Evolutionary conservation across 2,888 invertebrate genomes (phyloP).

Genomic region (Idaea straminata): DNA sequence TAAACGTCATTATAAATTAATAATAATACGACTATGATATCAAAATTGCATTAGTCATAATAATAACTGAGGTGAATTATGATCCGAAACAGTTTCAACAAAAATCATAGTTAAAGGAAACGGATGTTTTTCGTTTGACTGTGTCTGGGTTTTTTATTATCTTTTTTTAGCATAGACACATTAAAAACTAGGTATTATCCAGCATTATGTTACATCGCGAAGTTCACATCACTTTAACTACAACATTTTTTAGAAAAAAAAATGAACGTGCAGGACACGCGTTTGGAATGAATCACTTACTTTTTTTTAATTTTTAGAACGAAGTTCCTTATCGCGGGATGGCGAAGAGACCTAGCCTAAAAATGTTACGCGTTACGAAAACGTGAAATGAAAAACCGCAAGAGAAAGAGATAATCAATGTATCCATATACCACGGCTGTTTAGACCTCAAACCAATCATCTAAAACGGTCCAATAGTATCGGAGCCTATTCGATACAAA

Average conservation of each 20-base stretch:
- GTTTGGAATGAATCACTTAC: not conserved
- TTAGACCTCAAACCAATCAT: not conserved
- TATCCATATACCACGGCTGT: too few relatives aligned
- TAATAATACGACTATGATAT: slow-evolving; percentile 2
- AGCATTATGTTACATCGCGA: not conserved
- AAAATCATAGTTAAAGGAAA: slow-evolving; percentile 57
- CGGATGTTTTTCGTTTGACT: slow-evolving; percentile 64
- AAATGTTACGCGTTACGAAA: too few relatives aligned
- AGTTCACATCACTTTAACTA: not conserved
- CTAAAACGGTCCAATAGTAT: not conserved
- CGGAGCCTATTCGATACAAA: too few relatives aligned
- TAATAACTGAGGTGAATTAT: not conserved
- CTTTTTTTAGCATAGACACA: slow-evolving; percentile 22
- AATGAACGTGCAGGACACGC: too few relatives aligned
- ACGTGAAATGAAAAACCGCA: too few relatives aligned
- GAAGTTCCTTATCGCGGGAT: too few relatives aligned
- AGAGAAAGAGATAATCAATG: not conserved
- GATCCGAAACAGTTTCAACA: slow-evolving; percentile 32
- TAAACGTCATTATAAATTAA: not conserved
- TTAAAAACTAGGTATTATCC: not conserved
- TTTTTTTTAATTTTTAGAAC: not conserved
- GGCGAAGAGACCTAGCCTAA: too few relatives aligned
- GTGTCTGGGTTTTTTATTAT: slow-evolving; percentile 51
- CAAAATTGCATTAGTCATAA: not conserved
- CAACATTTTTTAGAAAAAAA: too few relatives aligned